Conservation (phyloP, 2,113 vertebrate genomes). For the Gorilla gorilla region DNA sequence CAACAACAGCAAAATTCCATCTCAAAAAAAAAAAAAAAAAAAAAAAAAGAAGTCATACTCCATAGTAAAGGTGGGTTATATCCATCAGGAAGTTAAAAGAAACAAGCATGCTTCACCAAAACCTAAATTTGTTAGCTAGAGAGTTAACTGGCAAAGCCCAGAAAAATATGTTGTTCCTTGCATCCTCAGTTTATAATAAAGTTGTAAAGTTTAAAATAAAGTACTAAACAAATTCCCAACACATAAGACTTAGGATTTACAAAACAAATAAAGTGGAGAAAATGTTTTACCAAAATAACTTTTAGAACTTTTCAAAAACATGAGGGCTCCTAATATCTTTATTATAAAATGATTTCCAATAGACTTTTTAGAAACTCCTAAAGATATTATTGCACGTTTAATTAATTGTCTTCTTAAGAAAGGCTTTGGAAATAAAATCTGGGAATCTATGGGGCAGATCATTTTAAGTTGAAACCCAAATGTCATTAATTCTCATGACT, state of each 20-base stretch:
- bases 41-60: not conserved
- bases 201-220: constrained; percentile 12
- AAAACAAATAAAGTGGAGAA: not conserved
- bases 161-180: constrained; percentile 34
- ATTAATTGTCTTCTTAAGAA: constrained; percentile 33
- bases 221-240: not conserved
- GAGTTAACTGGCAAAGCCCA: not conserved
- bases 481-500: not conserved
- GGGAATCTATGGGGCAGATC: not conserved
- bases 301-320: constrained; percentile 3
- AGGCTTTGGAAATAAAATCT: constrained; percentile 30
- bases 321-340: not conserved
- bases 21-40: no score
- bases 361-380: constrained; percentile 37
- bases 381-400: not conserved
- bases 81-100: not conserved
- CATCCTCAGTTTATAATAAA: constrained; percentile 8
- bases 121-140: constrained; percentile 6
- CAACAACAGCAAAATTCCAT: no score
- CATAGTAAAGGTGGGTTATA: not conserved
- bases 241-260: constrained; percentile 3
- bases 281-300: constrained; percentile 36
- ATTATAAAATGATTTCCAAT: constrained; percentile 45
- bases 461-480: constrained; percentile 23
- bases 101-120: constrained; percentile 16